Conservation (phyloP, 2,113 vertebrate genomes). For the Lates calcarifer region DNA sequence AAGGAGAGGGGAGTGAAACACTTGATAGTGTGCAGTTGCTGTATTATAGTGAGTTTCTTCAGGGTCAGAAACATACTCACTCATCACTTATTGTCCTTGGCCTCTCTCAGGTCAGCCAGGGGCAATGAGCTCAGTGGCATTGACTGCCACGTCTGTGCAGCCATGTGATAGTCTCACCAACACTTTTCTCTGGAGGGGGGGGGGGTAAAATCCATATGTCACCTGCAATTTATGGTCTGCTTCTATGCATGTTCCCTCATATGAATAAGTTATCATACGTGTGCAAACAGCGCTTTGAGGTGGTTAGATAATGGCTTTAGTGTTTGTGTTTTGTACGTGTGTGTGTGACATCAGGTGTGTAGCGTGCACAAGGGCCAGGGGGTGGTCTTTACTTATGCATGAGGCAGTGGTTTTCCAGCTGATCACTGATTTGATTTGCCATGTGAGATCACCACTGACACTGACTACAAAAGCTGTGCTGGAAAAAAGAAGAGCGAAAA, state of each 20-base stretch:
- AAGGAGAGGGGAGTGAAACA: neutral
- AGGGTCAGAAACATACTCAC: constrained; percentile 45
- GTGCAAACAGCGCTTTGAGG: constrained; percentile 16
- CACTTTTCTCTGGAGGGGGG: constrained; percentile 25
- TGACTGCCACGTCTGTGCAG: constrained; percentile 31
- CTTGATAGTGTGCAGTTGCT: constrained; percentile 20
- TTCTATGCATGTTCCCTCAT: constrained; percentile 37
- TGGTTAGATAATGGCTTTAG: constrained; percentile 36
- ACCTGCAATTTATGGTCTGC: constrained; percentile 56
- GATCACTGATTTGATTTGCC: constrained; percentile 69
- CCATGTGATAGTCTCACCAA: constrained; percentile 29
- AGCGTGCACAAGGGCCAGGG: neutral
- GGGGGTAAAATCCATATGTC: constrained; percentile 64
- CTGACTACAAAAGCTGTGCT: constrained; percentile 14
- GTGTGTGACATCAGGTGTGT: constrained; percentile 55
- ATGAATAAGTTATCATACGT: constrained; percentile 67
- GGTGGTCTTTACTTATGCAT: constrained; percentile 71
- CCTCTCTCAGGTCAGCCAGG: constrained; percentile 51
- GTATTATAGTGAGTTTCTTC: constrained; percentile 35
- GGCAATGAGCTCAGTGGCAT: constrained; percentile 57
- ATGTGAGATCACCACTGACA: constrained; percentile 40
- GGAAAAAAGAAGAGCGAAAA: neutral
- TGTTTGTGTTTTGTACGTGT: neutral
- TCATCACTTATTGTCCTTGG: constrained; percentile 48
- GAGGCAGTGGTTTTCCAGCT: constrained; percentile 64